Base-by-base conservation (phyloP, 2,113 vertebrate species). In the Tinamus guttatus region DNA sequence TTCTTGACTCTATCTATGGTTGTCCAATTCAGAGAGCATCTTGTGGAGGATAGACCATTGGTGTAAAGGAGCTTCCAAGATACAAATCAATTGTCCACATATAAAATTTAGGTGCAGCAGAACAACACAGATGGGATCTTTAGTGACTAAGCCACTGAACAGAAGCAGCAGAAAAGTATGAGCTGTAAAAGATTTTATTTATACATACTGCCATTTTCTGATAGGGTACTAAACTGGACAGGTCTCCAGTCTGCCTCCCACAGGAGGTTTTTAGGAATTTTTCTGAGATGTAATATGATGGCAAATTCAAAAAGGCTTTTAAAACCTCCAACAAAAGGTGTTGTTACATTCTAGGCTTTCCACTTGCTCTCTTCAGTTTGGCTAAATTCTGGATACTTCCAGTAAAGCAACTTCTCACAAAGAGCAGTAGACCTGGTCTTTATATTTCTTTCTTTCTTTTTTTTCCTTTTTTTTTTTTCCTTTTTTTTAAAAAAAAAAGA, bases 81-180 rank as follows among this genome's bases (percentile, higher is more conserved):
- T 60, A n/a, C 6, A 70, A 22, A 0, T 69, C 10, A 30, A 3
- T 11, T 40, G 8, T 16, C 58, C 36, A 13, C 13, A 19, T 24
- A 17, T 24, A 5, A 47, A 70, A 71, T 45, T 0, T 65, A 51
- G 34, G 17, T 27, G 18, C 9, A 43, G 9, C 15, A 14, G 5
- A 6, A 27, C 19, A 8, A 32, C 24, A 5, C 9, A 34, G 27
- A 28, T 64, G 8, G 51, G 18, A 18, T 49, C 0, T 0, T 9
- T 68, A 12, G 8, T 32, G 11, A 3, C 9, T 40, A 77, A 60
- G 51, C 3, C n/a, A 30, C 7, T 58, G 52, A 68, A 51, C 13
- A 25, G 0, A 6, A 15, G 3, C 7, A 28, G 21, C 5, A 68
- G 30, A 21, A 62, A 47, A 49, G 1, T 4, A 21, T 18, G 7